Evolutionary conservation across 2,888 invertebrate genomes (phyloP).

Genomic region (Clepsis dumicolana): DNA sequence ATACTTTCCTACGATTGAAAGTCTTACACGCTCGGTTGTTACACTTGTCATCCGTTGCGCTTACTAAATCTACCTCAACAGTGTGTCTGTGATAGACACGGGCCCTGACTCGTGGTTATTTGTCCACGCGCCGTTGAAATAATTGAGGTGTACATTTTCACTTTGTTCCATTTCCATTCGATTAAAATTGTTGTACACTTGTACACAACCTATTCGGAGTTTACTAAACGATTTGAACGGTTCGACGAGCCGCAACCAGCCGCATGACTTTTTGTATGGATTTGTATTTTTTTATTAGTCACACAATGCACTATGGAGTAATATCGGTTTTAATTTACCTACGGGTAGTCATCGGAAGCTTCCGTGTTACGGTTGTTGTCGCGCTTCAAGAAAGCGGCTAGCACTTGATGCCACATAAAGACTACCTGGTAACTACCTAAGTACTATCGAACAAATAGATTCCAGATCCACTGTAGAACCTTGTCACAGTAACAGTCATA

Average conservation of each 20-base stretch:
- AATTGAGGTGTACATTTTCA: conserved; percentile 87
- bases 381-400: no score
- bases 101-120: conserved; percentile 75
- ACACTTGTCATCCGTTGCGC: no score
- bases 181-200: conserved; percentile 85
- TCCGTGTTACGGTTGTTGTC: no score
- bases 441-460: no score
- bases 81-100: conserved; percentile 49
- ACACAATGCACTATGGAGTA: neutral
- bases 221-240: conserved; percentile 86
- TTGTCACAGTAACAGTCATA: no score
- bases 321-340: no score
- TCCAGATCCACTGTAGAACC: no score
- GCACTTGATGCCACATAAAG: no score
- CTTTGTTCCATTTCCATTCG: conserved; percentile 86
- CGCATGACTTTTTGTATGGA: conserved; percentile 63
- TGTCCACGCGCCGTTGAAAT: conserved; percentile 80
- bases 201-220: conserved; percentile 83
- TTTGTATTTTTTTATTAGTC: conserved; percentile 36
- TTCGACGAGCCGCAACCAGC: conserved; percentile 75
- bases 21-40: no score
- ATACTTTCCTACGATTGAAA: no score
- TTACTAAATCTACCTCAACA: neutral
- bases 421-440: no score
- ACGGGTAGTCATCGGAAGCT: no score